These are phyloP conservation scores for Corticium candelabrum DNA, from an alignment of 37 sponge, comb jelly and placozoan genomes.

Conservation along the genomic window DNA sequence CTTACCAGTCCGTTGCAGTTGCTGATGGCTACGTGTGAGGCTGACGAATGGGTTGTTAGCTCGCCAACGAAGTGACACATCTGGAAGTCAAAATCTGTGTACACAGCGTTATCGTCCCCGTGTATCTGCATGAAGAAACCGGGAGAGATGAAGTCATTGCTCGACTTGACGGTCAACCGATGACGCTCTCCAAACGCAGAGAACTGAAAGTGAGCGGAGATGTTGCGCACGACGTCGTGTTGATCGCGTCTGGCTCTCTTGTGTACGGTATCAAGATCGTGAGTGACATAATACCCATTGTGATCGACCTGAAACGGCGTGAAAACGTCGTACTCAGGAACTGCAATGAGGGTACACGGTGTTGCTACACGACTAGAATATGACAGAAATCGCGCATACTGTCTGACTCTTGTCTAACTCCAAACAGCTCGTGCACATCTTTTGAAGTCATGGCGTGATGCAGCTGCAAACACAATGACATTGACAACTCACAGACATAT, in stretches of 20 bases:
- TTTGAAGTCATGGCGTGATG: neutral
- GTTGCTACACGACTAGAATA: no score
- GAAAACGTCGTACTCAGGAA: neutral
- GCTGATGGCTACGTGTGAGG: neutral
- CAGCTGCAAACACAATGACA: no score
- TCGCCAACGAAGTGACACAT: neutral
- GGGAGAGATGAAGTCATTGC: neutral
- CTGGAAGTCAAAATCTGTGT: neutral
- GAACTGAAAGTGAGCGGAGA: neutral
- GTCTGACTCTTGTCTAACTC: neutral
- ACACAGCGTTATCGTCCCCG: neutral
- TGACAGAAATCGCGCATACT: no score
- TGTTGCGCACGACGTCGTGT: neutral
- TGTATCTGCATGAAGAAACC: neutral
- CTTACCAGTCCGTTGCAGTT: neutral
- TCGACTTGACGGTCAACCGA: neutral
- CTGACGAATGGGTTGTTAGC: neutral
- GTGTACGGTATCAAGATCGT: neutral
- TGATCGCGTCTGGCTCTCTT: neutral
- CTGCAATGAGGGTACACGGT: no score
- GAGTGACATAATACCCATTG: neutral
- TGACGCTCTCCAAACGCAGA: neutral
- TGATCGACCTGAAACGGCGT: neutral
- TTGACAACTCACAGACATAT: no score
- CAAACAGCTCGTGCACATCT: neutral